These are phyloP conservation scores for Lutjanus argentimaculatus DNA, from an alignment of 2,797 vertebrate genomes.

Conservation along the genomic window DNA sequence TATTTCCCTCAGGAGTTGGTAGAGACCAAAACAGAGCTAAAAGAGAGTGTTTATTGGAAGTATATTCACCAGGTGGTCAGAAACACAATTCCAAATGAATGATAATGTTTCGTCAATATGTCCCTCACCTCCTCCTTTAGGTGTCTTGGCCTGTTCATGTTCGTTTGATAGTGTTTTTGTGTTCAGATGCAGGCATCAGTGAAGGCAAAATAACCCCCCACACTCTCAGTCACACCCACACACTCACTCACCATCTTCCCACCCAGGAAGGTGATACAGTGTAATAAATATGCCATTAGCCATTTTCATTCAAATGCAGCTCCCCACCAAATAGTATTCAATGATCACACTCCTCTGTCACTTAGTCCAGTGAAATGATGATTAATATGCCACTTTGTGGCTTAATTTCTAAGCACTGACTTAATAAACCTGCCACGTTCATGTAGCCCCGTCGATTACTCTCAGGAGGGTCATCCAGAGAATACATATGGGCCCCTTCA, in stretches of 20 bases:
- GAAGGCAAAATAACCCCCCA: conserved; percentile 10
- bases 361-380: conserved; percentile 75
- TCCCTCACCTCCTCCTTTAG: conserved; percentile 5
- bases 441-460: conserved; percentile 66
- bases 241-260: conserved; percentile 20
- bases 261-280: conserved; percentile 46
- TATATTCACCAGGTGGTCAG: no score
- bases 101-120: no score
- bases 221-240: conserved; percentile 11
- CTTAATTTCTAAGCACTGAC: conserved; percentile 79
- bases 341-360: conserved; percentile 74
- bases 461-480: conserved; percentile 66
- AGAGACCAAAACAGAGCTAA: no score
- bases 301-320: conserved; percentile 65
- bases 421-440: conserved; percentile 79
- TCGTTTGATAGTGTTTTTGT: conserved; percentile 15
- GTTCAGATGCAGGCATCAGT: conserved; percentile 30
- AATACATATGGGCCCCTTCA: conserved; percentile 62
- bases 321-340: conserved; percentile 63
- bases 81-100: no score
- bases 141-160: conserved; percentile 11
- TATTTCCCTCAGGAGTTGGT: no score
- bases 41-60: no score
- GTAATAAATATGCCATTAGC: conserved; percentile 70
- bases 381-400: conserved; percentile 80